Evolutionary conservation across 2,888 invertebrate species (phyloP).

Genomic region (Molorchus minor): DNA sequence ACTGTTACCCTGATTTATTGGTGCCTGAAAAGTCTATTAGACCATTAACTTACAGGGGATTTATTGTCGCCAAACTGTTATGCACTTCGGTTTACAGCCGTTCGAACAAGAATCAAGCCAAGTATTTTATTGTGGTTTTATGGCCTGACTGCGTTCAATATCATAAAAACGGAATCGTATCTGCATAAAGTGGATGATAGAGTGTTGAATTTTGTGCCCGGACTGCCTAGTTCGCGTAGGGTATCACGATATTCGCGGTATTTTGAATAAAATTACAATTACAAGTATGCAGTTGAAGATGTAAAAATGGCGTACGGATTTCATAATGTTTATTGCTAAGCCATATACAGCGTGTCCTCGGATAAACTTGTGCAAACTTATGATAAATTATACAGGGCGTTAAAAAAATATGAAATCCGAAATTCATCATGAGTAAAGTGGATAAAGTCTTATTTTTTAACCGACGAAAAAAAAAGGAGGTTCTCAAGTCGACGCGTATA

Average conservation of each 20-base stretch:
- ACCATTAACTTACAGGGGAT: slow-evolving; percentile 1
- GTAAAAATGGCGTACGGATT: no score
- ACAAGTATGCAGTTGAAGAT: no score
- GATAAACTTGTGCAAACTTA: no score
- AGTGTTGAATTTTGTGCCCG: not conserved
- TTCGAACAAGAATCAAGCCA: slow-evolving; percentile 9
- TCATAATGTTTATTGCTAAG: no score
- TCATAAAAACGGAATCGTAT: slow-evolving; percentile 21
- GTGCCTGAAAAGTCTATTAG: not conserved
- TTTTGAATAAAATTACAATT: slow-evolving; percentile 1
- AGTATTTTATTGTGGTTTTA: slow-evolving; percentile 17
- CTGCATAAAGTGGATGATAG: slow-evolving; percentile 21
- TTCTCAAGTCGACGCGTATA: no score
- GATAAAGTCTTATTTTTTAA: no score
- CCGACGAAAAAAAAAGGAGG: no score
- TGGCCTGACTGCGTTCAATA: slow-evolving; percentile 4
- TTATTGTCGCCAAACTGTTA: slow-evolving; percentile 4
- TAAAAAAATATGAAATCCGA: no score
- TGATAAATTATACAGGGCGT: no score
- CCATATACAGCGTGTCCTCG: no score
- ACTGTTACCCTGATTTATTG: not conserved
- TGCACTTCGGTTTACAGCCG: not conserved
- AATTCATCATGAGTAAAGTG: no score
- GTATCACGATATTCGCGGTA: not conserved
- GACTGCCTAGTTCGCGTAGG: not conserved